These are phyloP conservation scores for Albula goreensis DNA, from an alignment of 2,113 vertebrate genomes.

Conservation along the genomic window DNA sequence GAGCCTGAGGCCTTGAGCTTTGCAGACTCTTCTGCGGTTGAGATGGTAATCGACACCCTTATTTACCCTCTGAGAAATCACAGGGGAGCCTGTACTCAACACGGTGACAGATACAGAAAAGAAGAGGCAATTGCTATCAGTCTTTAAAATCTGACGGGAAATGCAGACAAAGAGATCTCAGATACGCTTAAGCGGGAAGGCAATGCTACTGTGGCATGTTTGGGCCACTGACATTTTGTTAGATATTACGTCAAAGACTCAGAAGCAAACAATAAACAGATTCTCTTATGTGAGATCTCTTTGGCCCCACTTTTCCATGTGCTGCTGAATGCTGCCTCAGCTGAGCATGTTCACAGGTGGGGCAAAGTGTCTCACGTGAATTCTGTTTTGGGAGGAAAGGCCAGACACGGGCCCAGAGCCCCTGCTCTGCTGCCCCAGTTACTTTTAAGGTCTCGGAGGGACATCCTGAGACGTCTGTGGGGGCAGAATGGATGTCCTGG, in stretches of 20 bases:
- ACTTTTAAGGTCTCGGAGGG: slow-evolving; percentile 42
- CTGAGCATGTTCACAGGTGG: neutral
- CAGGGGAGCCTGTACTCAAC: slow-evolving; percentile 25
- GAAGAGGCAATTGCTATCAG: neutral
- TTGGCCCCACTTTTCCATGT: slow-evolving; percentile 1
- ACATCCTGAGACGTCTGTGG: slow-evolving; percentile 16
- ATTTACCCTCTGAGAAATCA: slow-evolving; percentile 34
- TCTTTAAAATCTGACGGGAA: neutral
- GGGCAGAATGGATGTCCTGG: slow-evolving; percentile 52
- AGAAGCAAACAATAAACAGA: slow-evolving; percentile 26
- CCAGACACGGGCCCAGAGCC: slow-evolving; percentile 39
- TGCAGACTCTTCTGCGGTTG: slow-evolving; percentile 57
- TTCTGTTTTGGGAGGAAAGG: slow-evolving; percentile 43
- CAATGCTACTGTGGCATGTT: slow-evolving; percentile 40
- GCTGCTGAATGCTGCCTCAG: slow-evolving; percentile 25
- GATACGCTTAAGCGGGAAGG: slow-evolving; percentile 50
- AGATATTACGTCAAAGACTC: slow-evolving; percentile 39
- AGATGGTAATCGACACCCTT: slow-evolving; percentile 46
- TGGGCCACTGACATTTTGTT: slow-evolving; percentile 27
- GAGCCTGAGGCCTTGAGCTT: slow-evolving; percentile 49
- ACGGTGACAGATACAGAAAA: neutral
- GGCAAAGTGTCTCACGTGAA: slow-evolving; percentile 49
- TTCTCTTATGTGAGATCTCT: neutral
- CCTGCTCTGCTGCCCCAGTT: slow-evolving; percentile 54
- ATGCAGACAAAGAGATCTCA: slow-evolving; percentile 39